Percentiles rank a stretch among this genome's conserved stretches.
phyloP scores from a whole-genome alignment of 2,113 vertebrate species.

The Ceyx cyanopectus region DNA sequence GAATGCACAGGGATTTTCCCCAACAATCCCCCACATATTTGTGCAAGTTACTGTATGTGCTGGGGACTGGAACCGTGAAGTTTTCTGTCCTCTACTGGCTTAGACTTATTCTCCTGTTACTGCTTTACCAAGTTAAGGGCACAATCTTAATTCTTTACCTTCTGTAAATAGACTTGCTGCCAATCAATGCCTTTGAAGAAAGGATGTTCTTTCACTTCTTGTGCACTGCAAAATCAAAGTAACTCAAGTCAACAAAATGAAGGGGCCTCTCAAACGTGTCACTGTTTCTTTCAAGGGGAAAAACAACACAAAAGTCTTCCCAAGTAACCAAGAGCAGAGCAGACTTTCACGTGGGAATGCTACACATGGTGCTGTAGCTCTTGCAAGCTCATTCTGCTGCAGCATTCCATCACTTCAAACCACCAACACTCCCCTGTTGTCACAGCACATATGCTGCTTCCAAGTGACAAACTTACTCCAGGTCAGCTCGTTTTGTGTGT shows the following conservation, averaged over 20 bases:
- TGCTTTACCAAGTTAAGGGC: background rate
- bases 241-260: background rate
- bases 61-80: background rate
- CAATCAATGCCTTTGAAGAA: slow-evolving; percentile 98
- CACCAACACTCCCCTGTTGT: background rate
- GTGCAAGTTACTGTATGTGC: background rate
- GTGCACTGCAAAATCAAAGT: slow-evolving; percentile 78
- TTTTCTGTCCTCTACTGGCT: background rate
- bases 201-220: slow-evolving; percentile 92
- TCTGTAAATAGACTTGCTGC: slow-evolving; percentile 97
- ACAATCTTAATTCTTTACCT: slow-evolving; percentile 78
- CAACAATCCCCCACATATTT: background rate
- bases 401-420: background rate
- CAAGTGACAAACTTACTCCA: background rate
- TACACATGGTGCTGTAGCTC: background rate
- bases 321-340: background rate
- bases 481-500: background rate
- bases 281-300: too few relatives aligned
- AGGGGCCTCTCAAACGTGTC: background rate
- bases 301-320: background rate
- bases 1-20: background rate
- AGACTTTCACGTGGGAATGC: background rate
- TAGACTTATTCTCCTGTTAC: background rate
- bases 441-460: background rate
- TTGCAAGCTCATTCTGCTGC: background rate